Evolutionary conservation across 1,140 invertebrate species (phyloP).

Genomic region (Rhyzopertha dominica): DNA sequence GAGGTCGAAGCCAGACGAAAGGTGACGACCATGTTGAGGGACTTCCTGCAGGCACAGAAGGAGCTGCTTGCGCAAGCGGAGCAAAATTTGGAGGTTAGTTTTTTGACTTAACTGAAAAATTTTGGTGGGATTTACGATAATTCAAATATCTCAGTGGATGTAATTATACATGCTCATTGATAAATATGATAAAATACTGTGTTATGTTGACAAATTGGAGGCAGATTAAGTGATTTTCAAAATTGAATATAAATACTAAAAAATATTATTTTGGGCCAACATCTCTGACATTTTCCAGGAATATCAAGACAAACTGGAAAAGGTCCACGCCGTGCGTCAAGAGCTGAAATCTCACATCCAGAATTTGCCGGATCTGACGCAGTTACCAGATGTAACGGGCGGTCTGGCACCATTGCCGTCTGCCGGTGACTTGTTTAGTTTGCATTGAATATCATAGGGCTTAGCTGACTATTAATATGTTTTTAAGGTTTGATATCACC

Average conservation of each 20-base stretch:
- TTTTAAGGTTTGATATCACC: too few species aligned
- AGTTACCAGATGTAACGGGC: conserved; percentile 84
- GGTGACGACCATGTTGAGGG: conserved; percentile 77
- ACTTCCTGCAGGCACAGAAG: conserved; percentile 80
- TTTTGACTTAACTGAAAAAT: too few species aligned
- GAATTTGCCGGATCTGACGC: conserved; percentile 86
- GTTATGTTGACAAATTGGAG: conserved; percentile 3
- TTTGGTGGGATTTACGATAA: too few species aligned
- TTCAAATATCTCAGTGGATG: too few species aligned
- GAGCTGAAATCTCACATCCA: conserved; percentile 90
- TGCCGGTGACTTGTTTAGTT: conserved; percentile 88
- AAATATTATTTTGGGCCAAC: too few species aligned
- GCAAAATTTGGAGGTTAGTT: conserved; percentile 71
- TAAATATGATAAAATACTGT: too few species aligned
- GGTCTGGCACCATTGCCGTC: conserved; percentile 87
- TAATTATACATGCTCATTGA: too few species aligned
- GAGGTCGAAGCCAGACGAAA: conserved; percentile 86
- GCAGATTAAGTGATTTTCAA: too few species aligned
- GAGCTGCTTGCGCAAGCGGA: conserved; percentile 81
- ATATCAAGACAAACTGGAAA: conserved; percentile 79
- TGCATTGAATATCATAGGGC: too few species aligned
- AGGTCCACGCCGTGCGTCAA: conserved; percentile 74
- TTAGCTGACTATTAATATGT: too few species aligned
- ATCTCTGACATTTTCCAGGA: conserved; percentile 59
- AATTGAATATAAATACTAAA: too few species aligned